Conservation (phyloP, 2,113 vertebrate genomes). For the Gavialis gangeticus region DNA sequence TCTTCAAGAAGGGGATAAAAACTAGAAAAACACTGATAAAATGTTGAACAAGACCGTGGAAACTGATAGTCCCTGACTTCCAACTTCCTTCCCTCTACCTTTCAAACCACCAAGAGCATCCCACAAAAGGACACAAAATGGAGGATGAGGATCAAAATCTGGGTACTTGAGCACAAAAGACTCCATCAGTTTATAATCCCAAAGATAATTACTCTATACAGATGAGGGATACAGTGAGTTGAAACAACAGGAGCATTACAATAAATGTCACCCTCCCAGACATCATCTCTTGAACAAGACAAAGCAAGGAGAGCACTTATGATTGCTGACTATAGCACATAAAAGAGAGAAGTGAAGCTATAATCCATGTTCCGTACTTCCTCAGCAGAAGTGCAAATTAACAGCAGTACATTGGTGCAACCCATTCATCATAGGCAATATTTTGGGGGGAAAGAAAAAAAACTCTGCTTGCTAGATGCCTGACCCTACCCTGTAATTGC, state of each 20-base stretch:
- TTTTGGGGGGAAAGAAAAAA: not conserved
- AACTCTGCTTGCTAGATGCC: not conserved
- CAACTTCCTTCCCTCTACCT: conserved; percentile 4
- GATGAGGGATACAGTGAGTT: not conserved
- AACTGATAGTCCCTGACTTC: not conserved
- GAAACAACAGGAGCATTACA: not conserved
- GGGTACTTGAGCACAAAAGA: not conserved
- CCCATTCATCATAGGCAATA: not conserved
- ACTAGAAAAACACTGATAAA: not conserved
- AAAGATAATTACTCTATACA: not conserved
- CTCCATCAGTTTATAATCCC: not conserved
- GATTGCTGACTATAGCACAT: not conserved
- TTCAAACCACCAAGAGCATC: not conserved
- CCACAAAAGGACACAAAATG: not conserved
- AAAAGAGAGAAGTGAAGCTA: not conserved
- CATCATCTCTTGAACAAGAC: not conserved
- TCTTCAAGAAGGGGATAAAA: conserved; percentile 25
- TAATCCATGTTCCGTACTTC: not conserved
- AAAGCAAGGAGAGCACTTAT: not conserved
- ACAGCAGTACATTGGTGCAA: not conserved
- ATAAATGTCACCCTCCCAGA: not conserved
- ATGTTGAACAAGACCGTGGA: conserved; percentile 27
- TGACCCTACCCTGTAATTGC: not conserved
- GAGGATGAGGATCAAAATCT: not conserved
- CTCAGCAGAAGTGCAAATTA: not conserved